These are phyloP conservation scores for Erynnis tages DNA, from an alignment of 2,888 invertebrate species.

Conservation along the genomic window DNA sequence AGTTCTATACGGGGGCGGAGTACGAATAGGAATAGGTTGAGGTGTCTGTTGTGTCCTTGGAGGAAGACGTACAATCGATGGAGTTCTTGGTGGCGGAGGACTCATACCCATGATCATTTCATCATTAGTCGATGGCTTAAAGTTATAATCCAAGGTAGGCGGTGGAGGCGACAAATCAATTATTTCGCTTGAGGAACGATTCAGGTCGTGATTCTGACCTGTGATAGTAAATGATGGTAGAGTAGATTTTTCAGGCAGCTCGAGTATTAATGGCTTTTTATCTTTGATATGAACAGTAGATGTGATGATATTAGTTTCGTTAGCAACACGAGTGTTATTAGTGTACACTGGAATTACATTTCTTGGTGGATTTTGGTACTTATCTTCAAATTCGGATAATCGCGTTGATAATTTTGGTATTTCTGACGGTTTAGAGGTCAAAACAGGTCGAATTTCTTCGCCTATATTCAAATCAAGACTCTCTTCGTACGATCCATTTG, in stretches of 20 bases:
- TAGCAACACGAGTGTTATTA: constrained; percentile 47
- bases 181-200: constrained; percentile 65
- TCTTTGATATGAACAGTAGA: constrained; percentile 71
- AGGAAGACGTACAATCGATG: constrained; percentile 51
- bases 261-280: constrained; percentile 68
- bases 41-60: constrained; percentile 53
- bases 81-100: constrained; percentile 71
- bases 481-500: constrained; percentile 68
- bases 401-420: constrained; percentile 42
- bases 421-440: constrained; percentile 43
- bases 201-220: constrained; percentile 48
- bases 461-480: constrained; percentile 69
- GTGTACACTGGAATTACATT: constrained; percentile 46
- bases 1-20: constrained; percentile 59
- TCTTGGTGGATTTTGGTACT: constrained; percentile 49
- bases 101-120: constrained; percentile 81
- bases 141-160: constrained; percentile 65
- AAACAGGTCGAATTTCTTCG: constrained; percentile 58
- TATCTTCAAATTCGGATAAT: constrained; percentile 35
- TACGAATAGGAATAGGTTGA: constrained; percentile 58
- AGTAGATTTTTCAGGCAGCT: constrained; percentile 54
- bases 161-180: constrained; percentile 78
- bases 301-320: constrained; percentile 71
- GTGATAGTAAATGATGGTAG: constrained; percentile 58
- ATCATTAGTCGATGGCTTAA: constrained; percentile 68